A percentile compares a stretch with the other conserved stretches of the same genome.
These are phyloP conservation scores for Seira sanloemensis DNA, from an alignment of 2,888 invertebrate species.

Conservation along the genomic window DNA sequence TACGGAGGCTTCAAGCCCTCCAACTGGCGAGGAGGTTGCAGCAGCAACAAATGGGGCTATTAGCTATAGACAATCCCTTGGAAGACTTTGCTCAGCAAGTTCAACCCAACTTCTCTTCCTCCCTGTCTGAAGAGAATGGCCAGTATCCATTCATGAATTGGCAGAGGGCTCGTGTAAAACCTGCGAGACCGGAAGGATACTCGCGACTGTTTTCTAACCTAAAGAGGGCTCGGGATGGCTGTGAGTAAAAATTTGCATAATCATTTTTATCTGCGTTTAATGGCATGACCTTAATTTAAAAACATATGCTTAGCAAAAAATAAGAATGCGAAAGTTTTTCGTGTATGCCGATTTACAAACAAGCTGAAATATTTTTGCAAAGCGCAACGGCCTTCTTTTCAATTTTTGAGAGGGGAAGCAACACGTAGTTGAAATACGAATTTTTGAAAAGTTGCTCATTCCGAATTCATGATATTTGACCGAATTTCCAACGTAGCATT, in stretches of 20 bases:
- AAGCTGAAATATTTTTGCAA: not conserved
- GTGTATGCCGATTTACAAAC: no score
- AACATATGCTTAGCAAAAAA: not conserved
- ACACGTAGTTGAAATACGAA: not conserved
- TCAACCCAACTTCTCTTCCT: slow-evolving; percentile 6
- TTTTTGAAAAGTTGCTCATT: not conserved
- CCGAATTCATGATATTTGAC: not conserved
- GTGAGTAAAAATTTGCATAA: slow-evolving; percentile 35
- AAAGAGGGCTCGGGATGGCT: slow-evolving; percentile 61
- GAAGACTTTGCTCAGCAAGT: slow-evolving; percentile 41
- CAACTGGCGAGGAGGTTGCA: not conserved
- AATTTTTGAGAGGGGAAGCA: no score
- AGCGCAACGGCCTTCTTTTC: not conserved
- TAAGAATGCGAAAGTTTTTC: not conserved
- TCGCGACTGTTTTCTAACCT: slow-evolving; percentile 45
- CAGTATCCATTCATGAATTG: not conserved
- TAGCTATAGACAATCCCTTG: slow-evolving; percentile 28
- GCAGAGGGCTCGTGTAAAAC: slow-evolving; percentile 20
- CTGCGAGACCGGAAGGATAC: slow-evolving; percentile 15
- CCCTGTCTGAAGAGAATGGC: not conserved
- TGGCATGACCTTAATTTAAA: not conserved
- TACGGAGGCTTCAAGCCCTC: not conserved
- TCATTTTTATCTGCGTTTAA: not conserved
- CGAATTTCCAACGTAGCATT: not conserved
- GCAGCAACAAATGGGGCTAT: slow-evolving; percentile 20